These are phyloP conservation scores for Suricata suricatta DNA, from an alignment of 2,113 vertebrate genomes.

Conservation along the genomic window DNA sequence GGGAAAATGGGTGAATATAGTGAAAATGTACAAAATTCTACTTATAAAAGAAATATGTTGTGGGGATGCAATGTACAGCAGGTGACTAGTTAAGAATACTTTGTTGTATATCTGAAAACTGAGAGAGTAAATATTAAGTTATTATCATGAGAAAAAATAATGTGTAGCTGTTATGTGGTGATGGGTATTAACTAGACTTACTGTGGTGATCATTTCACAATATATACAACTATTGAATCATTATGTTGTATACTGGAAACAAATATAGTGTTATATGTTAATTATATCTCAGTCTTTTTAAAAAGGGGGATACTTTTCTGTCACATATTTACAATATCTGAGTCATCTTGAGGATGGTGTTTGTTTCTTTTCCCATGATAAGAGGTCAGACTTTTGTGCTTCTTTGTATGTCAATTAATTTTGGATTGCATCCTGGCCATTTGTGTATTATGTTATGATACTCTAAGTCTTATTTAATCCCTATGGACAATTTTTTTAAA, in stretches of 20 bases:
- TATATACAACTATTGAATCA: neutral
- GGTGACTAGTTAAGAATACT: neutral
- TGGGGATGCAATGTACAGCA: neutral
- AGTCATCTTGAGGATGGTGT: neutral
- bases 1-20: neutral
- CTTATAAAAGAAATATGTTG: neutral
- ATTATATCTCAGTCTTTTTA: neutral
- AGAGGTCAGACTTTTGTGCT: neutral
- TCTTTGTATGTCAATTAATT: neutral
- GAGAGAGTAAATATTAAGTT: neutral
- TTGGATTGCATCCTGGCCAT: neutral
- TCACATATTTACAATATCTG: neutral
- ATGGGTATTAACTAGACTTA: neutral
- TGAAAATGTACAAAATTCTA: neutral
- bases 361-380: neutral
- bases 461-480: neutral
- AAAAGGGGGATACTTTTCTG: neutral
- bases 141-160: neutral
- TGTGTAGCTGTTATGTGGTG: neutral
- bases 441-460: neutral
- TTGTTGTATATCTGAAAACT: neutral
- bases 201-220: neutral
- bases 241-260: neutral
- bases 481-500: neutral
- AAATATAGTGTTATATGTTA: neutral